These are phyloP conservation scores for Meandrusa payeni DNA, from an alignment of 2,888 invertebrate genomes.

Conservation along the genomic window DNA sequence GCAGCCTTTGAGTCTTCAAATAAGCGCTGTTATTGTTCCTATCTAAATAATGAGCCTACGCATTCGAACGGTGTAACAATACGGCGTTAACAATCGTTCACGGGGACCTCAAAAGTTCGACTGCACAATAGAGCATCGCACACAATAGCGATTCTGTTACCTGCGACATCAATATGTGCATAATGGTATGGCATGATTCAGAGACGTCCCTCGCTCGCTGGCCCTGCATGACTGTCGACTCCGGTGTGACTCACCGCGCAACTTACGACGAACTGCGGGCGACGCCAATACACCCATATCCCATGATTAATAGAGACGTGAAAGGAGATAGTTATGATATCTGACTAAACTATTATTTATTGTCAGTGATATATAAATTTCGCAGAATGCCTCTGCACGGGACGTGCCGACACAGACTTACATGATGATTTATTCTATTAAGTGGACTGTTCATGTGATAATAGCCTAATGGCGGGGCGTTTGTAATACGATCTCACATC, in stretches of 20 bases:
- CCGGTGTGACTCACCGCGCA: constrained; percentile 37
- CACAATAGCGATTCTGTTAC: constrained; percentile 75
- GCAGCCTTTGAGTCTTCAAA: constrained; percentile 36
- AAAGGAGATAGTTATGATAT: constrained; percentile 45
- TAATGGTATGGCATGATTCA: constrained; percentile 62
- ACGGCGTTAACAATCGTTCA: constrained; percentile 69
- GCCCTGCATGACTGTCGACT: constrained; percentile 47
- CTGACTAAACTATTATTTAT: constrained; percentile 47
- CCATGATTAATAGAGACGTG: constrained; percentile 52
- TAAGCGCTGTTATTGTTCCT: constrained; percentile 58
- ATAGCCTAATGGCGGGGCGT: no score
- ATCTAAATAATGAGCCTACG: constrained; percentile 53
- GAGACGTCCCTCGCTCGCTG: constrained; percentile 36
- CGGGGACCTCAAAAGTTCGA: constrained; percentile 66
- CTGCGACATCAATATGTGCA: constrained; percentile 75
- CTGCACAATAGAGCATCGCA: constrained; percentile 72
- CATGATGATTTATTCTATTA: constrained; percentile 9
- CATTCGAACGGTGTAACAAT: constrained; percentile 57
- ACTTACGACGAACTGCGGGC: constrained; percentile 31
- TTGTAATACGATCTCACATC: no score
- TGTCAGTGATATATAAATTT: constrained; percentile 39
- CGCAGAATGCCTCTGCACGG: constrained; percentile 31
- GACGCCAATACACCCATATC: constrained; percentile 54
- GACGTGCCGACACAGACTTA: no score
- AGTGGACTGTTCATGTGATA: not conserved